These are phyloP conservation scores for Scytalopus superciliaris DNA, from an alignment of 2,113 vertebrate species.

Conservation along the genomic window DNA sequence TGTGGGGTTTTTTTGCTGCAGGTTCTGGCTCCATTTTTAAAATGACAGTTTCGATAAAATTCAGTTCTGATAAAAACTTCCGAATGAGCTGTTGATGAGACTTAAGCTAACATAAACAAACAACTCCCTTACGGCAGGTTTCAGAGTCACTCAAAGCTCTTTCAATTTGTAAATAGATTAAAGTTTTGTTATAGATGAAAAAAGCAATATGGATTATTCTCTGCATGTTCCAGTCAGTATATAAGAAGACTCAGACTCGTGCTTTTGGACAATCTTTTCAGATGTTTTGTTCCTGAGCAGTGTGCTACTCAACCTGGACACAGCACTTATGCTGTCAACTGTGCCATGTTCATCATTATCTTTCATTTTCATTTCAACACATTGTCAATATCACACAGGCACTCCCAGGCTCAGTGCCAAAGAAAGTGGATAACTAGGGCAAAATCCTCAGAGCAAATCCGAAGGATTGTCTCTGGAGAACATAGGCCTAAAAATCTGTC, in stretches of 20 bases:
- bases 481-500: accelerated
- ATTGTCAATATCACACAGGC: not conserved
- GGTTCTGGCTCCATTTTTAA: not conserved
- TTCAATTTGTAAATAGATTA: not conserved
- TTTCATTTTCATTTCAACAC: slow-evolving; percentile 25
- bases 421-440: not conserved
- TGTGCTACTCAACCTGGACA: not conserved
- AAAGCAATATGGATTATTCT: not conserved
- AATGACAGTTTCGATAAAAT: not conserved
- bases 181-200: not conserved
- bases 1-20: not conserved
- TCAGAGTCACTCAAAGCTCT: not conserved
- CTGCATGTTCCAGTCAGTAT: not conserved
- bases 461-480: not conserved
- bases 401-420: not conserved
- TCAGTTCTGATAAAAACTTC: not conserved
- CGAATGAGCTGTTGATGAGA: not conserved
- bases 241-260: not conserved
- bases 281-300: not conserved
- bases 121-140: accelerated
- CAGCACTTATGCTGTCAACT: not conserved
- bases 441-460: not conserved
- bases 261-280: not conserved
- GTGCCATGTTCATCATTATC: not conserved
- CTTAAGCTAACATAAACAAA: not conserved